These are phyloP conservation scores for Abramis brama DNA, from an alignment of 2,113 vertebrate species.

Conservation along the genomic window DNA sequence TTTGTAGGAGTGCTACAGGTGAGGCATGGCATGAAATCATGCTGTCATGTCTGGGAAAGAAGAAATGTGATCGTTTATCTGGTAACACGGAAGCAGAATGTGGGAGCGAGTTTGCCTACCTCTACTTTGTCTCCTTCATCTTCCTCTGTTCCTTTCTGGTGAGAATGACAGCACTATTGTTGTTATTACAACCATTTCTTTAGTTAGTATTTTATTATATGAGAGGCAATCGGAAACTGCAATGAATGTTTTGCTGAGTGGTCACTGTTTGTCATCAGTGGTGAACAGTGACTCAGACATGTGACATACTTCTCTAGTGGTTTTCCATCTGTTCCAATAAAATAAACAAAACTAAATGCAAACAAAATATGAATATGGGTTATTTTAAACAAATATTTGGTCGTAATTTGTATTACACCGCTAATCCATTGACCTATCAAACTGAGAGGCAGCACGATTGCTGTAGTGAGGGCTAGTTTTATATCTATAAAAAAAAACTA, in stretches of 20 bases:
- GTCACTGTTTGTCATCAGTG: background rate
- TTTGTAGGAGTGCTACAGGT: constrained; percentile 90
- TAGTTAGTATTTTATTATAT: background rate
- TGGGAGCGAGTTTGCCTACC: constrained; percentile 94
- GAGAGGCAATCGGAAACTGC: background rate
- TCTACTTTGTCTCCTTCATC: constrained; percentile 99
- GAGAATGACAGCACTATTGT: constrained; percentile 61
- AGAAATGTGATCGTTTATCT: constrained; percentile 80
- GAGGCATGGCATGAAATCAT: constrained; percentile 99
- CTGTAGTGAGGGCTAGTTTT: too few species aligned
- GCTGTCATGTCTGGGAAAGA: constrained; percentile 90
- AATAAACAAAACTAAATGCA: background rate
- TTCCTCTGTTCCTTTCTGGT: constrained; percentile 99
- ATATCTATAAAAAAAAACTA: too few species aligned
- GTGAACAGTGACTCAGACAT: background rate
- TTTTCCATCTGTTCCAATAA: background rate
- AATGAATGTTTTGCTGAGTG: background rate
- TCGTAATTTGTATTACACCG: too few species aligned
- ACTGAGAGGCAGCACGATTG: too few species aligned
- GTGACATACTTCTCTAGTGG: background rate
- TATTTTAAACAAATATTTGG: background rate
- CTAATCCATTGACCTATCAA: too few species aligned
- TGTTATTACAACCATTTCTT: background rate
- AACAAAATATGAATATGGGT: background rate
- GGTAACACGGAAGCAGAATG: constrained; percentile 83